phyloP scores from a whole-genome alignment of 2,888 invertebrate species.

The Pammene fasciana region DNA sequence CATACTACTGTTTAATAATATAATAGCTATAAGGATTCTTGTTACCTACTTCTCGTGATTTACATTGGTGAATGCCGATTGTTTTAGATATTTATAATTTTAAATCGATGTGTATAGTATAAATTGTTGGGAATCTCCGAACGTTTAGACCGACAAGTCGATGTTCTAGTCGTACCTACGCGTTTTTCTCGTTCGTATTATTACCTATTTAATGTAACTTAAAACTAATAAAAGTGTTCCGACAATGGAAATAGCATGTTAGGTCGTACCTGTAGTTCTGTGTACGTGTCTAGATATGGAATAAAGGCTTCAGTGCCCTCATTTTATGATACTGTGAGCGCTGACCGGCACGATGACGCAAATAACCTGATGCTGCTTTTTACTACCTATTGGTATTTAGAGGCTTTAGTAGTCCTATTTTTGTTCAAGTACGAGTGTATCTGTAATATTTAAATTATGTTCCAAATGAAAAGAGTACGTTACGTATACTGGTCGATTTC shows the following conservation, averaged over 20 bases:
- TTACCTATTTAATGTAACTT: constrained; percentile 9
- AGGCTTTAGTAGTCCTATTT: constrained; percentile 9
- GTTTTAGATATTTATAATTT: constrained; percentile 35
- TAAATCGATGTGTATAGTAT: constrained; percentile 12
- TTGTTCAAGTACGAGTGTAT: constrained; percentile 1
- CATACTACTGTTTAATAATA: constrained; percentile 38
- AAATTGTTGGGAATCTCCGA: constrained; percentile 36
- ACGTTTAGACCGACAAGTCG: constrained; percentile 31
- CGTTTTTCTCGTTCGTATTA: constrained; percentile 36
- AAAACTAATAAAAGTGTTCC: constrained; percentile 12
- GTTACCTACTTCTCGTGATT: constrained; percentile 42
- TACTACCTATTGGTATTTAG: neutral
- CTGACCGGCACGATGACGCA: constrained; percentile 11
- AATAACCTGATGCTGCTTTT: constrained; percentile 9
- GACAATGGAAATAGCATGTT: constrained; percentile 19
- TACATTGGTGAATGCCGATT: constrained; percentile 35
- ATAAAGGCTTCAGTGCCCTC: constrained; percentile 29
- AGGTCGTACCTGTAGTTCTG: constrained; percentile 20
- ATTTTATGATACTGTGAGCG: constrained; percentile 29
- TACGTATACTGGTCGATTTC: too few relatives aligned
- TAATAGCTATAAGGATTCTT: constrained; percentile 38
- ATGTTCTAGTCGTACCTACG: constrained; percentile 40
- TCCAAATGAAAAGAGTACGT: neutral
- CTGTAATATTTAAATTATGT: neutral
- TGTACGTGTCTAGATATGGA: constrained; percentile 26